Evolutionary conservation across 2,797 vertebrate genomes (phyloP).

Genomic region (Megalops cyprinoides): DNA sequence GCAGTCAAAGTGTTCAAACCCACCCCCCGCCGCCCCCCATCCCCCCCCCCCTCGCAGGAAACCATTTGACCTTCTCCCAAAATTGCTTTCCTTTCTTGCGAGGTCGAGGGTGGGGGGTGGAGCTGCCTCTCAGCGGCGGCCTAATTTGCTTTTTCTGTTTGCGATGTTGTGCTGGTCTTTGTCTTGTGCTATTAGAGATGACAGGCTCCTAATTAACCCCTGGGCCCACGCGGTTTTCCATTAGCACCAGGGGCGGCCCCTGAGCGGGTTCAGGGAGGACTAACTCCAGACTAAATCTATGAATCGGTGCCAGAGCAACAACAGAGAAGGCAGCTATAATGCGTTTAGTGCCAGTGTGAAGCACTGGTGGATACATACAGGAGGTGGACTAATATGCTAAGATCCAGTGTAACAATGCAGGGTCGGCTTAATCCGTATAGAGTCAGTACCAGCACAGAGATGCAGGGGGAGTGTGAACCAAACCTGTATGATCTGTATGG

Average conservation of each 20-base stretch:
- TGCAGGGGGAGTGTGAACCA: not conserved
- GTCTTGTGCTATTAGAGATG: constrained; percentile 35
- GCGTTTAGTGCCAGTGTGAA: no score
- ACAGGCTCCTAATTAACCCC: constrained; percentile 43
- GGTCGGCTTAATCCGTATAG: not conserved
- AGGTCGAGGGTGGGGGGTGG: constrained; percentile 1
- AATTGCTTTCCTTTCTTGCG: not conserved
- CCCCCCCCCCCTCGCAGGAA: not conserved
- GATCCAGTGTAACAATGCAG: no score
- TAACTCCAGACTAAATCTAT: no score
- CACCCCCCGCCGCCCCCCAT: not conserved
- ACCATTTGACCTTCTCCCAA: constrained; percentile 2
- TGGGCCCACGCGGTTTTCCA: constrained; percentile 17
- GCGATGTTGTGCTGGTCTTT: constrained; percentile 24
- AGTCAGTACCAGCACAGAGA: not conserved
- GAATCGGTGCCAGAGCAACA: no score
- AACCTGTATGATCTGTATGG: not conserved
- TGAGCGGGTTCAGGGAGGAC: not conserved
- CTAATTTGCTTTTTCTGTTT: constrained; percentile 31
- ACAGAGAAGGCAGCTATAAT: no score
- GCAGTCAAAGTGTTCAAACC: not conserved
- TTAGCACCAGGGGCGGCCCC: constrained; percentile 17
- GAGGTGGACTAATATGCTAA: no score
- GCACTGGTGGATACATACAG: no score
- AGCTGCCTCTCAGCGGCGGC: not conserved